Conservation (phyloP, 2,797 vertebrate genomes). For the Setipinna tenuifilis region DNA sequence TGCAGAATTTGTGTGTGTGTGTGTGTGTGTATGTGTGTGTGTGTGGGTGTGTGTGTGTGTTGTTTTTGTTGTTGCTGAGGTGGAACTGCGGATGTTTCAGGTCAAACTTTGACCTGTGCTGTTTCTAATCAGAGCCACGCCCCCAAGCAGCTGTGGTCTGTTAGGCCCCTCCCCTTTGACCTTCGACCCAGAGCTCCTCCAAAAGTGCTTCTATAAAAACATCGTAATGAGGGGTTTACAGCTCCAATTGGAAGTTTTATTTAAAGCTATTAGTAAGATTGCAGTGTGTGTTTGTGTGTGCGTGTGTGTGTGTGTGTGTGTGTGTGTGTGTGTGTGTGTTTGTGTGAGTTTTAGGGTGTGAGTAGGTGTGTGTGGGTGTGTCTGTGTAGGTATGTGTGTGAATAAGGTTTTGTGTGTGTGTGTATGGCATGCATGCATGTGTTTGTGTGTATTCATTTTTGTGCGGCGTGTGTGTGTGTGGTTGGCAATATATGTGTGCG, state of each 20-base stretch:
- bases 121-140: slow-evolving; percentile 76
- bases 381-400: too few species aligned
- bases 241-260: slow-evolving; percentile 88
- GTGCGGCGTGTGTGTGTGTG: too few species aligned
- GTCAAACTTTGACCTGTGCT: slow-evolving; percentile 66
- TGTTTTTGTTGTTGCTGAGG: slow-evolving; percentile 45
- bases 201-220: slow-evolving; percentile 90
- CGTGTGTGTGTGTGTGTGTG: slow-evolving; percentile 16
- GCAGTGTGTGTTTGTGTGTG: slow-evolving; percentile 41
- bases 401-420: too few species aligned
- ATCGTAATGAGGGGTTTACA: slow-evolving; percentile 91
- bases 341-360: neutral
- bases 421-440: too few species aligned
- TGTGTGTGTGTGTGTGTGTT: neutral
- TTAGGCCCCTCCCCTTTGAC: slow-evolving; percentile 82
- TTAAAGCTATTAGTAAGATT: slow-evolving; percentile 81
- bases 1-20: neutral
- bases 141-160: slow-evolving; percentile 79
- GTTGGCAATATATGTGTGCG: too few species aligned
- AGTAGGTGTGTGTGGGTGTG: too few species aligned
- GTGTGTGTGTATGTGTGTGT: slow-evolving; percentile 45
- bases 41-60: slow-evolving; percentile 66
- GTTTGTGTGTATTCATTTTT: too few species aligned
- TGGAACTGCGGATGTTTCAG: slow-evolving; percentile 70
- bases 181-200: slow-evolving; percentile 78